Evolutionary conservation across 1,140 invertebrate species (phyloP).

Genomic region (Neotoxoptera formosana): DNA sequence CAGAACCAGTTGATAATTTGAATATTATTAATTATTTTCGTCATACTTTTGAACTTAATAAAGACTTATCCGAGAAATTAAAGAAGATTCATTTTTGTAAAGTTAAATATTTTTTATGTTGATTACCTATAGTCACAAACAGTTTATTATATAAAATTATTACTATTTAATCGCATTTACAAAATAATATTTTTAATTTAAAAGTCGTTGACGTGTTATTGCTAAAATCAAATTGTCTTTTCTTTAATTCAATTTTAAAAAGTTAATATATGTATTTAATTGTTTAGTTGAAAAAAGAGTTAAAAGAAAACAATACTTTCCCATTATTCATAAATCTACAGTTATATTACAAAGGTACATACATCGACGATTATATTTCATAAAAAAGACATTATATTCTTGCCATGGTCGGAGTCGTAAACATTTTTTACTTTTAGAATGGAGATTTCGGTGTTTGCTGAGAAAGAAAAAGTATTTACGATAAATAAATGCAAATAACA

Average conservation of each 20-base stretch:
- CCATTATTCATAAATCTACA: not conserved
- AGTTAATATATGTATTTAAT: not conserved
- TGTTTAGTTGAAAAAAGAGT: not conserved
- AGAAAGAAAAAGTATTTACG: not conserved
- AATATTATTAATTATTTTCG: no score
- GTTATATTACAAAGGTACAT: not conserved
- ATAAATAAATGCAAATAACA: slow-evolving; percentile 1
- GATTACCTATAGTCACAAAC: not conserved
- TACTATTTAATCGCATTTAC: not conserved
- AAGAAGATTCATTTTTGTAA: no score
- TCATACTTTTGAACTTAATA: no score
- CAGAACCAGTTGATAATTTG: no score
- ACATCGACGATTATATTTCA: not conserved
- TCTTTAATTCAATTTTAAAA: no score
- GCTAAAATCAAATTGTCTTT: no score
- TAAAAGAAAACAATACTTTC: not conserved
- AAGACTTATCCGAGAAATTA: no score
- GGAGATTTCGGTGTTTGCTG: not conserved
- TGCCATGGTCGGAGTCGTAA: not conserved
- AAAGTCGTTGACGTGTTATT: no score
- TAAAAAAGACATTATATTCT: not conserved
- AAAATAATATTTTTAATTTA: not conserved
- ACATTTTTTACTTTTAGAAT: not conserved
- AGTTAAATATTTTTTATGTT: no score
- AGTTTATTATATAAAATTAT: not conserved